Percentiles rank a stretch among this genome's conserved stretches.
Evolutionary conservation across 2,888 invertebrate species (phyloP).

Genomic region (Ophion ventricosus): DNA sequence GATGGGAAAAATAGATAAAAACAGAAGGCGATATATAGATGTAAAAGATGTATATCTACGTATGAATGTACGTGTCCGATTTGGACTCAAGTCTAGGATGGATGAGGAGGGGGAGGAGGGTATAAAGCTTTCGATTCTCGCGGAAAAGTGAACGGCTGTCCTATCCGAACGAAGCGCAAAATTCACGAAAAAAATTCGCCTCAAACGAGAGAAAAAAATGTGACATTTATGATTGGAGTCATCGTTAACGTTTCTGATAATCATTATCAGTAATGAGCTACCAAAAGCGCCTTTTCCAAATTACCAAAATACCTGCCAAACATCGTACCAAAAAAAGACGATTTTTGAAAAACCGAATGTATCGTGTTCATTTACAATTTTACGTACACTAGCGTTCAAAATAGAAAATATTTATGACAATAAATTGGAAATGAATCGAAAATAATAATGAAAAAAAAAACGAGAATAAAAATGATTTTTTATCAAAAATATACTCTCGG

Average conservation of each 20-base stretch:
- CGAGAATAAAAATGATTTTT: neutral
- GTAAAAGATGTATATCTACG: constrained; percentile 10
- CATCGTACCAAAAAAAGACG: neutral
- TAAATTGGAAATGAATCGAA: neutral
- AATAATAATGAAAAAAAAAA: neutral
- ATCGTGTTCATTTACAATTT: neutral
- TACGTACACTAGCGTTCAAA: no score
- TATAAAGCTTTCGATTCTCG: neutral
- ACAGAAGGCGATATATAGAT: constrained; percentile 25
- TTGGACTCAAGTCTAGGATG: neutral
- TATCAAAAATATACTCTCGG: neutral
- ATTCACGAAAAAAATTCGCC: no score
- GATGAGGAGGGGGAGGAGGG: neutral
- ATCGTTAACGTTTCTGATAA: constrained; percentile 25
- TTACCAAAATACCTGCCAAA: neutral
- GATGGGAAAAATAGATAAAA: constrained; percentile 33
- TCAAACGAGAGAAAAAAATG: neutral
- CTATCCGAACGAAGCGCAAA: neutral
- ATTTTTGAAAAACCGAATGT: neutral
- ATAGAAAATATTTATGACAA: no score
- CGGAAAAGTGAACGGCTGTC: constrained; percentile 1
- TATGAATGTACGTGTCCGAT: constrained; percentile 6
- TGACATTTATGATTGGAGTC: neutral
- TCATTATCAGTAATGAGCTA: constrained; percentile 16
- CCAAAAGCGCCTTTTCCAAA: neutral